These are phyloP conservation scores for Spea multiplicata DNA, from an alignment of 2,113 vertebrate species.

Conservation along the genomic window DNA sequence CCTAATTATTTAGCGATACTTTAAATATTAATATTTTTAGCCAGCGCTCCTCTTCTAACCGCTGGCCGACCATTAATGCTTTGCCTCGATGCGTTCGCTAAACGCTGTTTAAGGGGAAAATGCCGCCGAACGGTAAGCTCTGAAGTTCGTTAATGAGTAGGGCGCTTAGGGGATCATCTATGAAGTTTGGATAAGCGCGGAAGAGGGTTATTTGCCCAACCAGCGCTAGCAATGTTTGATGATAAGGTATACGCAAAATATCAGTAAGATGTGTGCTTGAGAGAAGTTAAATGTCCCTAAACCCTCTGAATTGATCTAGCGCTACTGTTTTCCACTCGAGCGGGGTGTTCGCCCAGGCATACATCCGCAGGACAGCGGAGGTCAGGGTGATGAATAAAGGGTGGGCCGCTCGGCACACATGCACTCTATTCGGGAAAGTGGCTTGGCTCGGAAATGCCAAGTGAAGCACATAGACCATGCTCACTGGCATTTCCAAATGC, in stretches of 20 bases:
- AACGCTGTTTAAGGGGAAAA: no score
- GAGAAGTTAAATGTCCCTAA: slow-evolving; percentile 72
- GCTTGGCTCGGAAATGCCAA: slow-evolving; percentile 73
- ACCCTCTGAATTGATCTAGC: slow-evolving; percentile 69
- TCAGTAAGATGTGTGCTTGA: slow-evolving; percentile 62
- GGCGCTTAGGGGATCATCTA: no score
- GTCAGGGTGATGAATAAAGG: slow-evolving; percentile 67
- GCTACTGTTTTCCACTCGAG: slow-evolving; percentile 75
- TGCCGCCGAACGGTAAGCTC: no score
- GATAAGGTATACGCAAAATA: slow-evolving; percentile 63
- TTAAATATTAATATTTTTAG: no score
- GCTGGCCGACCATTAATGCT: no score
- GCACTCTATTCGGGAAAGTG: slow-evolving; percentile 73
- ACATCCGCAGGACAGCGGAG: slow-evolving; percentile 68
- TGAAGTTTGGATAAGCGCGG: neutral
- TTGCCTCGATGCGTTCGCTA: no score
- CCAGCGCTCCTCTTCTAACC: no score
- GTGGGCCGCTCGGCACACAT: slow-evolving; percentile 61
- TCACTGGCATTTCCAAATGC: slow-evolving; percentile 93
- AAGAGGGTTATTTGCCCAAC: slow-evolving; percentile 27
- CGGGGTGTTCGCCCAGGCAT: slow-evolving; percentile 59
- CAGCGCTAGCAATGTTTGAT: slow-evolving; percentile 58
- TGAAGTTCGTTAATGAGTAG: no score
- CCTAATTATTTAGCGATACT: no score
- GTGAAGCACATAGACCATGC: slow-evolving; percentile 84